These are phyloP conservation scores for Prunella strophiata DNA, from an alignment of 2,797 vertebrate genomes.

Conservation along the genomic window DNA sequence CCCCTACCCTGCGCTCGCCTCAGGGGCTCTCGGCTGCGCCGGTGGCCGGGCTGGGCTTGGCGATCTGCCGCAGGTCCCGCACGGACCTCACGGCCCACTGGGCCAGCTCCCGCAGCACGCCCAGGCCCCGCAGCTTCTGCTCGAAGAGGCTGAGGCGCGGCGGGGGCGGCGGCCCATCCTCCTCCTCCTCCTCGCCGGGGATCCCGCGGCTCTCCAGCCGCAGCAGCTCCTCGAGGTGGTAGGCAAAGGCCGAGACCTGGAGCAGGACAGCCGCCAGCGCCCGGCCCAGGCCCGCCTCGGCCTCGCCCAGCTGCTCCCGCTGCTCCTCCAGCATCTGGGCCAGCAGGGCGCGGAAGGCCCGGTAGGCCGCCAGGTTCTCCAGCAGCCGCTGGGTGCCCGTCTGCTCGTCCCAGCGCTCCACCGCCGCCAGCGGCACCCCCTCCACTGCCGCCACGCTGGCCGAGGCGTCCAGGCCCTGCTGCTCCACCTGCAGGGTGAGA, in stretches of 20 bases:
- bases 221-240: constrained; percentile 77
- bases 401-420: constrained; percentile 70
- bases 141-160: constrained; percentile 59
- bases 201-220: constrained; percentile 59
- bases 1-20: rapidly evolving
- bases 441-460: constrained; percentile 55
- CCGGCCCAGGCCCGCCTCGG: constrained; percentile 50
- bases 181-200: background rate
- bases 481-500: constrained; percentile 61
- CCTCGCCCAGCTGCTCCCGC: constrained; percentile 63
- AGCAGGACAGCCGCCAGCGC: constrained; percentile 64
- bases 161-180: rapidly evolving
- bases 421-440: constrained; percentile 69
- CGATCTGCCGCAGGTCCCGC: constrained; percentile 71
- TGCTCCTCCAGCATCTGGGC: constrained; percentile 76
- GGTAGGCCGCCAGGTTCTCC: constrained; percentile 75
- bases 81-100: constrained; percentile 74
- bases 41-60: constrained; percentile 27
- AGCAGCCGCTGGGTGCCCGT: constrained; percentile 68
- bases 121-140: constrained; percentile 76
- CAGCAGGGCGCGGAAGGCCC: constrained; percentile 72
- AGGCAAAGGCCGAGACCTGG: constrained; percentile 74
- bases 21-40: constrained; percentile 33
- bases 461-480: constrained; percentile 68
- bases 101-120: constrained; percentile 76